phyloP scores from a whole-genome alignment of 2,113 vertebrate species.

The Datnioides undecimradiatus region DNA sequence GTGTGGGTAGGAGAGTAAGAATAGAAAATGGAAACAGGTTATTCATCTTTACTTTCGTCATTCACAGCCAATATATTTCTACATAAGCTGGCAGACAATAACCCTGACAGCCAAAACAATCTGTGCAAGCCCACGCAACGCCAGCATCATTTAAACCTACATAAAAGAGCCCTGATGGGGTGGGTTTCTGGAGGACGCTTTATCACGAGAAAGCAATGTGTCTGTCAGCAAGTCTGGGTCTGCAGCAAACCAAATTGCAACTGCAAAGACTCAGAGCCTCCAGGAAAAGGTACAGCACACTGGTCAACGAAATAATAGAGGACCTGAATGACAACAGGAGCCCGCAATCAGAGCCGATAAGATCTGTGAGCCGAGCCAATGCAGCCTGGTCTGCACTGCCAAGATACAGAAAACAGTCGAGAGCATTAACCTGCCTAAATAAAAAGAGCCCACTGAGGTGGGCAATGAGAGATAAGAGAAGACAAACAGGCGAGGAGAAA shows the following conservation, averaged over 20 bases:
- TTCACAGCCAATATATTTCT: constrained; percentile 61
- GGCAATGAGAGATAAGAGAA: constrained; percentile 52
- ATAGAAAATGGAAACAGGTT: constrained; percentile 64
- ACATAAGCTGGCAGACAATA: constrained; percentile 67
- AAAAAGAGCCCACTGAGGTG: constrained; percentile 32
- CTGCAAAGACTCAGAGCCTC: constrained; percentile 27
- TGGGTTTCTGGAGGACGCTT: constrained; percentile 32
- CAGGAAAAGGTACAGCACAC: constrained; percentile 23
- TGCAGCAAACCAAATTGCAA: constrained; percentile 13
- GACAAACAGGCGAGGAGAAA: constrained; percentile 49
- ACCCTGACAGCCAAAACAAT: constrained; percentile 71
- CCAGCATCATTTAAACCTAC: constrained; percentile 53
- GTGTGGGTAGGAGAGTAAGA: constrained; percentile 61
- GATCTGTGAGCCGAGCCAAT: constrained; percentile 46
- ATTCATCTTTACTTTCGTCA: constrained; percentile 59
- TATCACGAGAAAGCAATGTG: constrained; percentile 37
- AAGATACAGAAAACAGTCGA: constrained; percentile 51
- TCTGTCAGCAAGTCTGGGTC: constrained; percentile 29
- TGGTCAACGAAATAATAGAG: constrained; percentile 51
- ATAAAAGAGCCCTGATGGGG: constrained; percentile 39
- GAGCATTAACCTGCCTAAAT: constrained; percentile 52
- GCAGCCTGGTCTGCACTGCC: constrained; percentile 42
- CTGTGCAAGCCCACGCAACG: constrained; percentile 49
- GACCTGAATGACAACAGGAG: constrained; percentile 50
- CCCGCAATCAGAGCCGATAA: constrained; percentile 47